Conservation (phyloP, 2,888 invertebrate species). For the Isotomurus palustris region DNA sequence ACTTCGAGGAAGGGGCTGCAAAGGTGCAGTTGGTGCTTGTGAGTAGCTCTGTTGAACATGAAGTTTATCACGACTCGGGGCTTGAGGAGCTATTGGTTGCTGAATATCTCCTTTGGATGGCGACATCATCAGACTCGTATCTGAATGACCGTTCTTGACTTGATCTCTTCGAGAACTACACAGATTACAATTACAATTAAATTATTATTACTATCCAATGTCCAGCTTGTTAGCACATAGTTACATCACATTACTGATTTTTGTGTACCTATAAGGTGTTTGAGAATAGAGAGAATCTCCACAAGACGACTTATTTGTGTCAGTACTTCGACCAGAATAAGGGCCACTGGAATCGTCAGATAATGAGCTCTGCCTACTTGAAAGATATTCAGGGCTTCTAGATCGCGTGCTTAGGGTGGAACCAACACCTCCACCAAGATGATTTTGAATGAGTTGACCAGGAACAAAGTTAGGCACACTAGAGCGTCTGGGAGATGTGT, state of each 20-base stretch:
- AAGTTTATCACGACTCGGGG: slow-evolving; percentile 1
- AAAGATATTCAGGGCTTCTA: slow-evolving; percentile 43
- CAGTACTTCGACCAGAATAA: slow-evolving; percentile 40
- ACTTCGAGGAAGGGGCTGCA: slow-evolving; percentile 51
- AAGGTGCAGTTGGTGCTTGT: slow-evolving; percentile 48
- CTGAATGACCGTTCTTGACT: slow-evolving; percentile 23
- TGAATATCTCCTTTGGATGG: slow-evolving; percentile 19
- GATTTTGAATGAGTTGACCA: slow-evolving; percentile 26
- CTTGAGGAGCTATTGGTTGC: slow-evolving; percentile 6
- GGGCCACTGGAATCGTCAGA: slow-evolving; percentile 45
- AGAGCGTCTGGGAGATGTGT: slow-evolving; percentile 37
- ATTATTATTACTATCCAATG: background rate
- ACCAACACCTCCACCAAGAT: slow-evolving; percentile 12
- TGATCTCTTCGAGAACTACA: slow-evolving; percentile 4
- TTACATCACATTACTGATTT: background rate
- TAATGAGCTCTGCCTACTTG: slow-evolving; percentile 43
- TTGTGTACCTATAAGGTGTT: background rate
- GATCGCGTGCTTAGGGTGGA: slow-evolving; percentile 23
- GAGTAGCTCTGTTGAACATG: slow-evolving; percentile 24
- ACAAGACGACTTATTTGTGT: slow-evolving; percentile 29
- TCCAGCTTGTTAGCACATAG: background rate
- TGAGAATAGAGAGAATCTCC: slow-evolving; percentile 17
- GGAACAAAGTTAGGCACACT: slow-evolving; percentile 42
- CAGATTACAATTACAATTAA: background rate
- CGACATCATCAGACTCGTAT: slow-evolving; percentile 3